phyloP scores from a whole-genome alignment of 53 echinoderm and acorn worm genomes.

The Henricia sp. region DNA sequence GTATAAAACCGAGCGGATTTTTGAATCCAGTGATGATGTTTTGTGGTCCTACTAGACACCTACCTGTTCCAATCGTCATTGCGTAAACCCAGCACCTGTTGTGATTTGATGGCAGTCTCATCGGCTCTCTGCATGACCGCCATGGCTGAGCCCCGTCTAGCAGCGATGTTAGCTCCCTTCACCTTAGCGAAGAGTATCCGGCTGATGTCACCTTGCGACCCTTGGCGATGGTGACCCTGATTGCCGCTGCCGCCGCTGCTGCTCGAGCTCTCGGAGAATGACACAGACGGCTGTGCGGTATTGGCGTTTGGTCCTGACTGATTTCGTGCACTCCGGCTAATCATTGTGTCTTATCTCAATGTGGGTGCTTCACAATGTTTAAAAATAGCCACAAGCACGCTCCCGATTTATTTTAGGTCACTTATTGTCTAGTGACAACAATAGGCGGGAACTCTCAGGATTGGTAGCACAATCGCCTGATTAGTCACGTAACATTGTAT shows the following conservation, averaged over 20 bases:
- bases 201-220: slow-evolving; percentile 59
- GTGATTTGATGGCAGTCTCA: slow-evolving; percentile 86
- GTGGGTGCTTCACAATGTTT: slow-evolving; percentile 2
- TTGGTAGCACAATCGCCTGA: too few species aligned
- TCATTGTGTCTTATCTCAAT: slow-evolving; percentile 26
- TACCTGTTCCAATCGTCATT: slow-evolving; percentile 98
- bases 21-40: too few species aligned
- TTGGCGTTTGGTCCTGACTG: slow-evolving; percentile 44
- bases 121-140: slow-evolving; percentile 87
- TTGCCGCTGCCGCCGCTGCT: too few species aligned
- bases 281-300: slow-evolving; percentile 10
- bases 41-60: slow-evolving; percentile 2
- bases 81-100: slow-evolving; percentile 89
- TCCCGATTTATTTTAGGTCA: not conserved
- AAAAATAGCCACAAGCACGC: slow-evolving; percentile 1
- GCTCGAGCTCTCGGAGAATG: too few species aligned
- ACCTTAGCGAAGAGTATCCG: slow-evolving; percentile 51
- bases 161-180: slow-evolving; percentile 42
- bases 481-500: too few species aligned
- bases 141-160: slow-evolving; percentile 92
- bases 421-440: slow-evolving; percentile 25
- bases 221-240: slow-evolving; percentile 29
- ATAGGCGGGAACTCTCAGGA: too few species aligned
- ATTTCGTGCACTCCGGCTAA: slow-evolving; percentile 39
- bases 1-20: too few species aligned